These are phyloP conservation scores for Heliornis fulica DNA, from an alignment of 2,113 vertebrate genomes.

Conservation along the genomic window DNA sequence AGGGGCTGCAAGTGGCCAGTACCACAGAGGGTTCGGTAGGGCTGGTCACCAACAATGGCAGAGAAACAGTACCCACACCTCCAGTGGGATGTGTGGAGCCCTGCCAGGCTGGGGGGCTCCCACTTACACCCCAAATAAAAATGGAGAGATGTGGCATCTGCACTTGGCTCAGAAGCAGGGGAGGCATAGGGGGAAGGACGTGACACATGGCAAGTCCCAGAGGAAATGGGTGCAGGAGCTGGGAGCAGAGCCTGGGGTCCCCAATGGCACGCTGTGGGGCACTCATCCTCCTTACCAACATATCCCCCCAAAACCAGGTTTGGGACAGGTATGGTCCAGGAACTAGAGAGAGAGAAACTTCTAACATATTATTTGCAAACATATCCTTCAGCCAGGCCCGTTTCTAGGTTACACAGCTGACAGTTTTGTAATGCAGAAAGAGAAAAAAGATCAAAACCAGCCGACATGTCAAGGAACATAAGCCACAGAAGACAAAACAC, in stretches of 20 bases:
- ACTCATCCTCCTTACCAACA: not conserved
- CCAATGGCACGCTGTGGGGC: fast-evolving
- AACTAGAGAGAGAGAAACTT: slow-evolving; percentile 38
- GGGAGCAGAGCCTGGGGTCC: not conserved
- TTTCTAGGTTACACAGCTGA: slow-evolving; percentile 68
- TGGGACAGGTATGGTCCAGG: not conserved
- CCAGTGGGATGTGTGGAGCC: not conserved
- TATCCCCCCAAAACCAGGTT: not conserved
- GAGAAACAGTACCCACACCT: not conserved
- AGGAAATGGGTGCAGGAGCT: fast-evolving
- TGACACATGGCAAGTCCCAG: fast-evolving
- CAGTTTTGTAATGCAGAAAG: slow-evolving; percentile 58
- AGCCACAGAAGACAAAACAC: slow-evolving; percentile 64
- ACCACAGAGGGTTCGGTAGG: not conserved
- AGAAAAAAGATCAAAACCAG: slow-evolving; percentile 67
- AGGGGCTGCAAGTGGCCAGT: fast-evolving
- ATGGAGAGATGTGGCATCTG: not conserved
- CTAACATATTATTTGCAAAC: slow-evolving; percentile 61
- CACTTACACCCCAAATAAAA: not conserved
- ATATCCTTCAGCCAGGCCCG: slow-evolving; percentile 21
- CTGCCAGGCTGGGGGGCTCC: not conserved
- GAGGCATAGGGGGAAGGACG: not conserved
- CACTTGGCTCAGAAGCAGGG: not conserved
- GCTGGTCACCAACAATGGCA: not conserved
- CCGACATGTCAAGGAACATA: slow-evolving; percentile 59